phyloP scores from a whole-genome alignment of 2,797 vertebrate species.

The Pempheris klunzingeri region DNA sequence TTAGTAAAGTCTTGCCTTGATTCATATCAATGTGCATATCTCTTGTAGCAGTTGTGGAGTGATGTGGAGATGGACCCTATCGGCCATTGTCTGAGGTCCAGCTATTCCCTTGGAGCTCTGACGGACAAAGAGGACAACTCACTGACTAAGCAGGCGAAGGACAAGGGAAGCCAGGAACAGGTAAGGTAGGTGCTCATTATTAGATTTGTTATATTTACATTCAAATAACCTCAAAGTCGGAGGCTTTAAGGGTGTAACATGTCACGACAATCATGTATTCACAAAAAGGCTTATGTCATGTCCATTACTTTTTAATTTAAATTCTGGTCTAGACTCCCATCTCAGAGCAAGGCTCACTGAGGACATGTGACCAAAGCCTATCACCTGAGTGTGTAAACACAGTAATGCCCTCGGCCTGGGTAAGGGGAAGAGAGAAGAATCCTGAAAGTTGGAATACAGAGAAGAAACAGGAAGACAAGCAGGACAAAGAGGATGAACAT shows the following conservation, averaged over 20 bases:
- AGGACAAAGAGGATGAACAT: background rate
- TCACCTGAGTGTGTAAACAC: conserved; percentile 69
- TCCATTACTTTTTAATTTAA: background rate
- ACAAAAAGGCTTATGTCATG: background rate
- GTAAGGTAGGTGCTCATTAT: conserved; percentile 63
- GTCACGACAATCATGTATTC: background rate
- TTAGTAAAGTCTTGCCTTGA: background rate
- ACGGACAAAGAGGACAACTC: conserved; percentile 60
- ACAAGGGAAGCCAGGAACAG: conserved; percentile 62
- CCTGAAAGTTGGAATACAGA: conserved; percentile 31
- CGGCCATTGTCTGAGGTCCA: conserved; percentile 52
- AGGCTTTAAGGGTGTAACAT: background rate
- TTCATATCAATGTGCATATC: conserved; percentile 10
- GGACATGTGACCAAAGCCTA: conserved; percentile 39
- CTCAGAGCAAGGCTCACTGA: conserved; percentile 51
- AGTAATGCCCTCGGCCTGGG: conserved; percentile 14
- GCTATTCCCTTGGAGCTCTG: conserved; percentile 61
- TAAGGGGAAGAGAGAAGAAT: conserved; percentile 12
- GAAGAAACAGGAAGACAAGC: conserved; percentile 23
- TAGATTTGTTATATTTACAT: background rate
- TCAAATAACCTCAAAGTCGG: background rate
- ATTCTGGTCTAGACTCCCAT: conserved; percentile 50
- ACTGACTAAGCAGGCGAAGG: conserved; percentile 37
- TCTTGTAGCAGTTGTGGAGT: conserved; percentile 77
- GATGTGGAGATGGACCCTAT: conserved; percentile 82